Base-by-base conservation (phyloP, 2,113 vertebrate genomes). In the Oreochromis tanganicae region DNA sequence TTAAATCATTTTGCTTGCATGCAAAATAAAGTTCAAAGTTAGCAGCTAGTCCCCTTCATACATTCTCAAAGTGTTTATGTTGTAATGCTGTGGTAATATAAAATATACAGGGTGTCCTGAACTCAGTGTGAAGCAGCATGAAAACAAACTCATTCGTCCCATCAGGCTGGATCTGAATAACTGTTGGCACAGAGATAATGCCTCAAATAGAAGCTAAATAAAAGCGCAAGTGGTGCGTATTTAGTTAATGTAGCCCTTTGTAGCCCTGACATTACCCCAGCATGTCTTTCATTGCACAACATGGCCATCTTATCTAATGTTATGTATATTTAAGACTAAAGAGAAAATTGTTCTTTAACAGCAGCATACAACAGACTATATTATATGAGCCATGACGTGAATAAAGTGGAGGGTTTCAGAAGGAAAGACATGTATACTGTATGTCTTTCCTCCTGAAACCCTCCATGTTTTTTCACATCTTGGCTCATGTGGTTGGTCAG, bases 191-290 rank as follows among this genome's bases (percentile, higher is more conserved):
- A 19, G 13, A 59, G 17, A 78, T 59, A 68, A 84, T 2, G 80
- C 56, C 79, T 73, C 32, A 4, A 38, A 80, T 19, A 79, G 73
- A 38, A 87, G 73, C 63, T 80, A 46, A 82, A 89, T 56, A 80
- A 87, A 88, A 92, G 71, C 82, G 91, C 84, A 82, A 75, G 73
- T 80, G 93, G 90, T 95, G 93, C 93, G 95, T 94, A 94, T 95
- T 92, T 85, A 85, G 57, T 56, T 68, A 81, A 93, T 82, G 88
- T 95, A 95, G 95, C 95, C 95, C 95, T 96, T 95, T 50, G 90
- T 68, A 68, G 63, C 63, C 63, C 34, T 90, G 82, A 82, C 59
- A 50, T 57, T 43, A 73, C 73, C 84, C 87, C 32, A 24, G 89
- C 81, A 59, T 82, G 82, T 84, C 82, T 82, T 86, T 81, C 79